A percentile compares a stretch with the other conserved stretches of the same genome.
phyloP scores from a whole-genome alignment of 2,888 invertebrate genomes.

The Dorcus parallelipipedus region DNA sequence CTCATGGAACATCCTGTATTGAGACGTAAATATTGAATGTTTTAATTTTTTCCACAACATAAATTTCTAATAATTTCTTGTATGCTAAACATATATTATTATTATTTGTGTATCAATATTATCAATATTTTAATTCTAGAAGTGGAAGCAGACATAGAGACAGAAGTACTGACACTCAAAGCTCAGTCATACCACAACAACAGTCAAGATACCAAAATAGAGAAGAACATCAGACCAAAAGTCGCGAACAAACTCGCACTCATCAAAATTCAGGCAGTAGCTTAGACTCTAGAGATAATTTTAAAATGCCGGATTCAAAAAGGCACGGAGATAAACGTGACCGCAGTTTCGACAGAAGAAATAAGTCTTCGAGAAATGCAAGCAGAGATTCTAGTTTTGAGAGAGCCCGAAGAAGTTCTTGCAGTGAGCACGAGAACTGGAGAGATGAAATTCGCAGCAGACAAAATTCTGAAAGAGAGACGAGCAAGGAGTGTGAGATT shows the following conservation, averaged over 20 bases:
- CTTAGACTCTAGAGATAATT: slow-evolving; percentile 34
- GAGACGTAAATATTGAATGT: too few species aligned
- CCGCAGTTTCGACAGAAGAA: slow-evolving; percentile 21
- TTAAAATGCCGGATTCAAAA: slow-evolving; percentile 39
- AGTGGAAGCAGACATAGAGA: slow-evolving; percentile 39
- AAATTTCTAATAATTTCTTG: too few species aligned
- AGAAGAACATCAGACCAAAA: slow-evolving; percentile 10
- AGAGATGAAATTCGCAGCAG: slow-evolving; percentile 43
- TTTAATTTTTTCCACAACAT: too few species aligned
- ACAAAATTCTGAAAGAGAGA: slow-evolving; percentile 37
- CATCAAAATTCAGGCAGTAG: slow-evolving; percentile 35
- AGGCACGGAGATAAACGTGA: slow-evolving; percentile 28
- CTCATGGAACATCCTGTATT: too few species aligned
- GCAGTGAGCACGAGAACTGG: slow-evolving; percentile 43
- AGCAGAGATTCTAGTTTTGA: slow-evolving; percentile 42
- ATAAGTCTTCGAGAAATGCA: slow-evolving; percentile 32
- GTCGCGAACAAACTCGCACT: slow-evolving; percentile 3
- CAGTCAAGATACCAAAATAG: slow-evolving; percentile 14
- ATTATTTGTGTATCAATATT: not conserved
- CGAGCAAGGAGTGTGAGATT: slow-evolving; percentile 23
- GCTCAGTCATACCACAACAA: slow-evolving; percentile 5
- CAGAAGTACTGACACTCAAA: slow-evolving; percentile 29
- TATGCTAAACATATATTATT: not conserved
- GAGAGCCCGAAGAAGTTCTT: slow-evolving; percentile 33
- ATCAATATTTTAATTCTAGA: slow-evolving; percentile 22